Evolutionary conservation across 2,113 vertebrate genomes (phyloP), one percentile per base, ranked within the genome.

Genomic region (Pogonocichla stellata): DNA sequence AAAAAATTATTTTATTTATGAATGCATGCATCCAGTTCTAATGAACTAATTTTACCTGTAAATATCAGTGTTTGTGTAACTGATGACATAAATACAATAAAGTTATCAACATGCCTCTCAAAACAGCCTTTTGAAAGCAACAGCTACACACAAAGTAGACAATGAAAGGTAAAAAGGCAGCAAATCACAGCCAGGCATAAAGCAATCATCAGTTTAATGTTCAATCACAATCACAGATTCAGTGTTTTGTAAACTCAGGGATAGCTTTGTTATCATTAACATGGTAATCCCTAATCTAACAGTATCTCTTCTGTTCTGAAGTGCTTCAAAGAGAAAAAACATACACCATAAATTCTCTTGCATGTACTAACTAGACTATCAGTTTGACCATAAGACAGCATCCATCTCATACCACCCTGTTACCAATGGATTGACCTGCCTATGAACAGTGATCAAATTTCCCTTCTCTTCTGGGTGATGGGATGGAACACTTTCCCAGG

Each of bases 61-160:
- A 88, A 92, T 77, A 93, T 42, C 90, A 80, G 61, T 81, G 60
- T 94, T 88, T 83, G 71, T 51, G 54, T 47, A 77, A 85, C 7
- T 83, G 85, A 70, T 88, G 82, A 83, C 88, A 92, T 47, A 54
- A 94, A 80, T 80, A 94, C 67, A 95, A 91, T 42, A 62, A 65
- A 34, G 3, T 80, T 86, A 70, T 66, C 71, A 86, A 75, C 3
- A 3, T 5, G 12, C 57, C 81, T 90, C 67, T 92, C 79, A 88
- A 93, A 95, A 91, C 87, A 93, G 38, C 51, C 79, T 58, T 88
- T 92, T 88, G n/a, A 43, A 94, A 95, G 33, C 25, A 57, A 80
- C 91, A 88, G 58, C 51, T 70, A 28, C 60, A 81, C 20, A 64
- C 36, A 88, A 85, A 86, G 40, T 38, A 67, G 54, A 70, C 42